Evolutionary conservation across 1,140 invertebrate species (phyloP).

Genomic region (Macrosteles quadrilineatus): DNA sequence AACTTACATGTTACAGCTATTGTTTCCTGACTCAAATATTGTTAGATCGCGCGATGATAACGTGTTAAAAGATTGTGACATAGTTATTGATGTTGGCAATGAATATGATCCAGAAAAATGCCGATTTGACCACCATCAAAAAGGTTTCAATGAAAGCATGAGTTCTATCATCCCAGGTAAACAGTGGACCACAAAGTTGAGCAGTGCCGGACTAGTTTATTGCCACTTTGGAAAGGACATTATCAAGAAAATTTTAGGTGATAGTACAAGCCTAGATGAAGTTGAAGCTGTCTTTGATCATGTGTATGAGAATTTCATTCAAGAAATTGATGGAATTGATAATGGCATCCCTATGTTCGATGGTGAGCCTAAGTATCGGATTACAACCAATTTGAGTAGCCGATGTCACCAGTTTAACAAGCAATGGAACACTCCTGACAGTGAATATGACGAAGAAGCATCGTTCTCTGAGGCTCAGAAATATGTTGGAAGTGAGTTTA

Average conservation of each 20-base stretch:
- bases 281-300: conserved; percentile 54
- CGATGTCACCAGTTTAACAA: conserved; percentile 82
- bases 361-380: conserved; percentile 69
- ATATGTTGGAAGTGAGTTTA: conserved; percentile 80
- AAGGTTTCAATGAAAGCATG: conserved; percentile 66
- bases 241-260: conserved; percentile 60
- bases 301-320: conserved; percentile 87
- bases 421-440: conserved; percentile 72
- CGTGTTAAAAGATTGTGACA: conserved; percentile 80
- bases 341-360: conserved; percentile 86
- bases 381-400: conserved; percentile 74
- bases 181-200: conserved; percentile 71
- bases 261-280: conserved; percentile 49
- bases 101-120: conserved; percentile 75
- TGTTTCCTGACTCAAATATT: conserved; percentile 84
- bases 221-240: conserved; percentile 86
- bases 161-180: conserved; percentile 58
- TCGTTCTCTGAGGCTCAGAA: conserved; percentile 75
- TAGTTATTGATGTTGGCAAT: conserved; percentile 96
- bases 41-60: conserved; percentile 68
- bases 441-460: conserved; percentile 52
- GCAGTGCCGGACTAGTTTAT: conserved; percentile 94
- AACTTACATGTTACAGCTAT: conserved; percentile 83
- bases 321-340: conserved; percentile 96
- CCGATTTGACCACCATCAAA: conserved; percentile 96